Evolutionary conservation across 2,888 invertebrate species (phyloP), one percentile per base, ranked within the genome.

Genomic region (Euplexia lucipara): DNA sequence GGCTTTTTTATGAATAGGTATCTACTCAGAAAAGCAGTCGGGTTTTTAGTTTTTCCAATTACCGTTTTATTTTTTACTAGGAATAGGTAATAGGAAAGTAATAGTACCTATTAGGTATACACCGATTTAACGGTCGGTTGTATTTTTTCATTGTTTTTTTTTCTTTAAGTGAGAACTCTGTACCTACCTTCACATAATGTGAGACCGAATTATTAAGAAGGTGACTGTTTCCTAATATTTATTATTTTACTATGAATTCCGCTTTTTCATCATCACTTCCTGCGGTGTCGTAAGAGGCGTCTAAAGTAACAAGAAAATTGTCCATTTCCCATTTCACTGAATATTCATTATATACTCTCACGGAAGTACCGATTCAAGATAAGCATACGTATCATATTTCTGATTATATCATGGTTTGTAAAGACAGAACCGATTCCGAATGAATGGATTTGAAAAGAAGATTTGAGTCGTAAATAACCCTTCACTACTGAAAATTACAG

Each of bases 401-500:
- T 41, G 22, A 37, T 69, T 67, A 53, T 12, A 49, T 74, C 42
- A 69, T 26, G 14, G 9, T 42, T 35, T 41, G 22, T 35, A 4
- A 8, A 48, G 16, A 45, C 14, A 60, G 8, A 16, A 22, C 20
- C 7, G 3, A 18, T 6, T 9, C 37, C n/a, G n/a, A n/a, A n/a
- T n/a, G n/a, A 8, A 22, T 30, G 12, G 35, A 53, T 39, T 32
- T 32, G 20, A 48, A 53, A 70, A 76, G 71, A 51, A 58, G 72
- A 71, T 61, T 49, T 3, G 8, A 45, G 44, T 53, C n/a, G 58
- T 70, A 68, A 81, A 66, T 66, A 75, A 67, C 39, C 37, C 10
- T 56, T 51, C 22, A 42, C 49, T 70, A 57, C 74, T 71, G 65
- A 73, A 75, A 71, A 72, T 70, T 65, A 68, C 53, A 66, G 68